Evolutionary conservation across 1,140 invertebrate species (phyloP).

Genomic region (Brachionus plicatilis): DNA sequence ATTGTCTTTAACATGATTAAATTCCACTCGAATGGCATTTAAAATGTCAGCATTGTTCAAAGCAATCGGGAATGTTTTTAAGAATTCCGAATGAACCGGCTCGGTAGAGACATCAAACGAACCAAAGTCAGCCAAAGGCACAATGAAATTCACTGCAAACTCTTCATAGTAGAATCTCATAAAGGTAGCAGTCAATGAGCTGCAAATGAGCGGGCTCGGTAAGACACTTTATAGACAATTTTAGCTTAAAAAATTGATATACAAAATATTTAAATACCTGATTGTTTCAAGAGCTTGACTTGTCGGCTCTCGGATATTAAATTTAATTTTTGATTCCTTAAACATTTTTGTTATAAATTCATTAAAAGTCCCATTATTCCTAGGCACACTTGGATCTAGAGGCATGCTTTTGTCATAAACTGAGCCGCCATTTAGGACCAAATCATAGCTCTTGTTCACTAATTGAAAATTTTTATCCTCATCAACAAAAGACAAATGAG

Average conservation of each 20-base stretch:
- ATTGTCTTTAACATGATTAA: background rate
- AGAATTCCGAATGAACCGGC: conserved; percentile 21
- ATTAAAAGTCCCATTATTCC: conserved; percentile 12
- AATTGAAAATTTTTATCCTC: background rate
- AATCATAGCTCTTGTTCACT: conserved; percentile 29
- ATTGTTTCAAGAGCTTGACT: background rate
- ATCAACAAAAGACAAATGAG: conserved; percentile 27
- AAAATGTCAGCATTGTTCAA: conserved; percentile 6
- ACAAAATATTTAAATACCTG: background rate
- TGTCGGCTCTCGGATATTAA: conserved; percentile 7
- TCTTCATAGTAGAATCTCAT: conserved; percentile 32
- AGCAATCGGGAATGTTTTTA: background rate
- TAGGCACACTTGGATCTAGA: conserved; percentile 11
- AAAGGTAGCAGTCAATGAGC: conserved; percentile 6
- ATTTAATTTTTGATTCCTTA: conserved; percentile 28
- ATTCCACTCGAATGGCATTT: background rate
- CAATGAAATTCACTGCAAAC: background rate
- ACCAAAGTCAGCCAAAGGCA: conserved; percentile 14
- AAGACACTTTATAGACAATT: background rate
- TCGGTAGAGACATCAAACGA: conserved; percentile 33
- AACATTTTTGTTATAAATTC: conserved; percentile 29
- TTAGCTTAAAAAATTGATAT: background rate
- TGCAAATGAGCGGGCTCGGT: conserved; percentile 16
- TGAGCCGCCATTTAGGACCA: conserved; percentile 20
- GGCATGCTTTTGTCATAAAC: conserved; percentile 32